These are phyloP conservation scores for Chiroxiphia lanceolata DNA, from an alignment of 2,797 vertebrate genomes.

Conservation along the genomic window DNA sequence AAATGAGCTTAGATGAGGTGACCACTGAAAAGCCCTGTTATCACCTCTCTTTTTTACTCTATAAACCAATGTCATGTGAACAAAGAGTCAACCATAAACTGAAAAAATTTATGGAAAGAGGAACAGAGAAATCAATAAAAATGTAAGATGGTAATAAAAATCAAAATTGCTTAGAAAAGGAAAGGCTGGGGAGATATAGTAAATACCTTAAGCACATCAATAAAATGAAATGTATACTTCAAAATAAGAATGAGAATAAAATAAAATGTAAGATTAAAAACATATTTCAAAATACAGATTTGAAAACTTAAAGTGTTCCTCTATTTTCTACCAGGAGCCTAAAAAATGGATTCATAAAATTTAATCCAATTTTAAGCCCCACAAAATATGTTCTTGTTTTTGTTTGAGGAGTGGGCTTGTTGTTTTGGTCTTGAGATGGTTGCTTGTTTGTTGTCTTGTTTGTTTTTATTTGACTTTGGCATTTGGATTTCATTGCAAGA, in stretches of 20 bases:
- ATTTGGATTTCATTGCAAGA: not conserved
- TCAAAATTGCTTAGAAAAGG: constrained; percentile 39
- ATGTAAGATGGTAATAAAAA: constrained; percentile 46
- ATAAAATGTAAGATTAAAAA: not conserved
- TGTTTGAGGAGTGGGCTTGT: not conserved
- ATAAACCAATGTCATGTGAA: constrained; percentile 21
- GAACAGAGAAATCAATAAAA: constrained; percentile 49
- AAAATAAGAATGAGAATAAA: constrained; percentile 34
- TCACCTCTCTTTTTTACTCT: constrained; percentile 37
- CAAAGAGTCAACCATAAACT: constrained; percentile 38
- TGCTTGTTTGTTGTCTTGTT: not conserved
- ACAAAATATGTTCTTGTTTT: fast-evolving
- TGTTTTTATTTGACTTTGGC: not conserved
- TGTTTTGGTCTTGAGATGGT: not conserved
- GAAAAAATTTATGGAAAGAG: constrained; percentile 23
- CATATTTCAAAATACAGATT: not conserved
- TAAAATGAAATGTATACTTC: constrained; percentile 28
- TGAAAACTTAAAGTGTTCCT: not conserved
- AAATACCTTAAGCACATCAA: constrained; percentile 26
- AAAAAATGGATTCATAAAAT: not conserved
- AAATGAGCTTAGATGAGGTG: not conserved
- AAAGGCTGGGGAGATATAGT: not conserved
- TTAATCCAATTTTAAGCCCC: not conserved
- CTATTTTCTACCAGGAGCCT: not conserved
- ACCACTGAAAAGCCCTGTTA: constrained; percentile 41